Conservation (phyloP, 2,888 invertebrate genomes). For the Lasioglossum oenotherae region DNA sequence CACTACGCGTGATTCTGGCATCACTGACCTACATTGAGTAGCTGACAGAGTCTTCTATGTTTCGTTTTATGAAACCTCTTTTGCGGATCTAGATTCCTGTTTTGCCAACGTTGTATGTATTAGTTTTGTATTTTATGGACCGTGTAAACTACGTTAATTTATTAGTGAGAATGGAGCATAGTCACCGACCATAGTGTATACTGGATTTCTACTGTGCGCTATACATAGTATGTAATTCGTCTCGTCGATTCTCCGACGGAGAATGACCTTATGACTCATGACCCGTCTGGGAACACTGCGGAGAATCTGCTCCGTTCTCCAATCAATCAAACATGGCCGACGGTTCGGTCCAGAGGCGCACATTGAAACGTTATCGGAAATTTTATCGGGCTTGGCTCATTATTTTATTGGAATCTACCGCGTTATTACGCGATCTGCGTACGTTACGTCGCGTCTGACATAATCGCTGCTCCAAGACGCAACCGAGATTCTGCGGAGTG, state of each 20-base stretch:
- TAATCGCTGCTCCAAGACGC: not conserved
- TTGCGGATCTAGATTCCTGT: not conserved
- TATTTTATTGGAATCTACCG: not conserved
- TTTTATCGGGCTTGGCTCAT: not conserved
- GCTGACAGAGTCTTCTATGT: not conserved
- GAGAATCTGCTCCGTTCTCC: not conserved
- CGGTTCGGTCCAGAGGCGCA: not conserved
- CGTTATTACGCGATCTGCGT: not conserved
- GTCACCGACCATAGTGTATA: too few species aligned
- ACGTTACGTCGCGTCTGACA: conserved; percentile 26
- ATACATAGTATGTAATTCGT: too few species aligned
- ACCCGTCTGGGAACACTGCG: too few species aligned
- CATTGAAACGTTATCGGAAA: not conserved
- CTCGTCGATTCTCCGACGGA: too few species aligned
- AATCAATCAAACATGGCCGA: conserved; percentile 1
- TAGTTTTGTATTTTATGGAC: not conserved
- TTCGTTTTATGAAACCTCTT: not conserved
- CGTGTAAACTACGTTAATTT: not conserved
- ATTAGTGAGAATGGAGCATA: too few species aligned
- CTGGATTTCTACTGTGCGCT: too few species aligned
- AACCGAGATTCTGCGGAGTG: not conserved
- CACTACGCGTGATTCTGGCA: too few species aligned
- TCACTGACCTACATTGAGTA: too few species aligned
- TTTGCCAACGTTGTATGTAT: not conserved
- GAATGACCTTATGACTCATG: too few species aligned